phyloP scores from a whole-genome alignment of 2,113 vertebrate genomes.

The Macrotus californicus region DNA sequence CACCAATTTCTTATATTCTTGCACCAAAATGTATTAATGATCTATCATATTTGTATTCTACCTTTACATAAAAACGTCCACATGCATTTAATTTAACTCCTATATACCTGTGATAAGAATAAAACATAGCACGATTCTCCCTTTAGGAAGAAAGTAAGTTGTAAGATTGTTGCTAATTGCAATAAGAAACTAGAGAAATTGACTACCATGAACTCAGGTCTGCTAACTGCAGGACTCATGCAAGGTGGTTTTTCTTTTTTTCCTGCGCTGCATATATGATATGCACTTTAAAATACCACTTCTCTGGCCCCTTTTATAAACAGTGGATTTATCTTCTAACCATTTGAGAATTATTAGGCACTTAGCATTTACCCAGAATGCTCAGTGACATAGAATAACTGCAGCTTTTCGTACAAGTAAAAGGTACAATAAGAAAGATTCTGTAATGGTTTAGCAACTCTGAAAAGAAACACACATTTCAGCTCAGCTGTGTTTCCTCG shows the following conservation, averaged over 20 bases:
- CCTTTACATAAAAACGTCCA: background rate
- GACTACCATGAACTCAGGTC: background rate
- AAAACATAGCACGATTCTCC: background rate
- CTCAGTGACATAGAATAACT: background rate
- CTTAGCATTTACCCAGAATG: background rate
- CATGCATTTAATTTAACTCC: background rate
- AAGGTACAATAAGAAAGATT: background rate
- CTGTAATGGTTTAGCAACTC: background rate
- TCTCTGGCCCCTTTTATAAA: background rate
- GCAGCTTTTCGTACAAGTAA: background rate
- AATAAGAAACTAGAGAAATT: background rate
- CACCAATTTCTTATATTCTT: background rate
- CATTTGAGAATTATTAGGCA: background rate
- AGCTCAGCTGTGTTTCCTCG: background rate
- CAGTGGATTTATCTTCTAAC: background rate
- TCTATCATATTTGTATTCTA: background rate
- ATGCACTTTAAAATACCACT: background rate
- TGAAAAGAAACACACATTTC: background rate
- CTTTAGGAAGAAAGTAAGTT: background rate
- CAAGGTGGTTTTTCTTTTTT: background rate
- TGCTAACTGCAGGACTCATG: background rate
- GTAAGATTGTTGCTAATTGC: background rate
- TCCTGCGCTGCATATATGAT: background rate
- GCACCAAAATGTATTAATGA: background rate
- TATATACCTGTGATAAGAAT: background rate